Conservation (phyloP, 2,888 invertebrate genomes). For the Rhagonycha lutea region DNA sequence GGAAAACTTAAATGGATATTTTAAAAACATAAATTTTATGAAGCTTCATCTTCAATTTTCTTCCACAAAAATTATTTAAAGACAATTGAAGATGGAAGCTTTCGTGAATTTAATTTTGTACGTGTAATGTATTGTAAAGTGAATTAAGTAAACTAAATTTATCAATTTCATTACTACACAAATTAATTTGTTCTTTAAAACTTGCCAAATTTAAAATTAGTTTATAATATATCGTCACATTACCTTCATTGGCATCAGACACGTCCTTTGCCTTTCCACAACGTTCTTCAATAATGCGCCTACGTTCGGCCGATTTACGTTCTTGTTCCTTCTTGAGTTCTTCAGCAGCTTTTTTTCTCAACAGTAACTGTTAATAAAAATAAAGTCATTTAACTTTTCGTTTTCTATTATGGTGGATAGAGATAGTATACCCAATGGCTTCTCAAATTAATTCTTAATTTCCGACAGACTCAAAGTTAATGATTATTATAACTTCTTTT, state of each 20-base stretch:
- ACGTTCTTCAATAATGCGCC: conserved; percentile 94
- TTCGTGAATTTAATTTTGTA: conserved; percentile 5
- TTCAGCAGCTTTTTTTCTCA: conserved; percentile 99
- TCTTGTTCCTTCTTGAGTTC: conserved; percentile 99
- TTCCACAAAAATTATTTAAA: not conserved
- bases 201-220: not conserved
- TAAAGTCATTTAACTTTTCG: not conserved
- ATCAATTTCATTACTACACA: not conserved
- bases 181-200: not conserved
- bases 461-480: too few relatives aligned
- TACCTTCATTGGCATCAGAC: conserved; percentile 95
- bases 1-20: not conserved
- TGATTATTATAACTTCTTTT: too few relatives aligned
- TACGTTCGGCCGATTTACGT: conserved; percentile 96
- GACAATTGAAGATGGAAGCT: conserved; percentile 3
- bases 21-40: not conserved
- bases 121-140: conserved; percentile 7
- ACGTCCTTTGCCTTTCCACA: conserved; percentile 90
- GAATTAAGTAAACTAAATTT: not conserved
- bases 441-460: not conserved
- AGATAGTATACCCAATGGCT: not conserved
- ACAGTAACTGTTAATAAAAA: conserved; percentile 74
- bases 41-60: not conserved
- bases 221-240: conserved; percentile 2
- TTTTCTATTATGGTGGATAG: too few relatives aligned